Percentiles rank a stretch among this genome's conserved stretches.
These are phyloP conservation scores for Tetrax tetrax DNA, from an alignment of 2,113 vertebrate genomes.

Conservation along the genomic window DNA sequence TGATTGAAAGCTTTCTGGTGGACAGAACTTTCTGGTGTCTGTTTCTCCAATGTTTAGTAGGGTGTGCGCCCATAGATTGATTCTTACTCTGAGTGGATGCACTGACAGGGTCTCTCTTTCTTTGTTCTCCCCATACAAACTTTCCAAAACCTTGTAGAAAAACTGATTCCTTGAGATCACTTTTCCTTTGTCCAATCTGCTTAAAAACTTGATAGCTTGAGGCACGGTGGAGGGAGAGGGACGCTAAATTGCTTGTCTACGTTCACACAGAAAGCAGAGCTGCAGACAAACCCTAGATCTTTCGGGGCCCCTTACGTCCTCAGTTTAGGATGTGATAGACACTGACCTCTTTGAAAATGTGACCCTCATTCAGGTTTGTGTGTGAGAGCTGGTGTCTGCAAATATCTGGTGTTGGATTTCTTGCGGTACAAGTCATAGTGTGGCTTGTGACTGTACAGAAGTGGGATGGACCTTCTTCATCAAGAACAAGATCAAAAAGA, in stretches of 20 bases:
- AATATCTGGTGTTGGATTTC: neutral
- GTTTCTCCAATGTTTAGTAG: neutral
- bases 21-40: neutral
- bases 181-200: neutral
- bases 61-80: neutral
- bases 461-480: neutral
- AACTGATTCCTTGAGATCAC: neutral
- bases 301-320: neutral
- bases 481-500: constrained; percentile 53
- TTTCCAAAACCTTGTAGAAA: neutral
- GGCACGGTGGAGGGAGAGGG: no score
- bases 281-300: neutral
- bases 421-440: neutral
- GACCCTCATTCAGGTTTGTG: neutral
- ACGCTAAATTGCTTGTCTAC: rapidly evolving
- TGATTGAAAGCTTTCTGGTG: neutral
- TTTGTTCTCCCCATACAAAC: neutral
- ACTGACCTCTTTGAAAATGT: neutral
- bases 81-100: neutral
- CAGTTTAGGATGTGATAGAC: neutral
- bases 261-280: neutral
- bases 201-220: neutral
- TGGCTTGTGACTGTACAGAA: neutral
- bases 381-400: neutral
- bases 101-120: neutral